Evolutionary conservation across 2,113 vertebrate genomes (phyloP).

Genomic region (Labeo rohita): DNA sequence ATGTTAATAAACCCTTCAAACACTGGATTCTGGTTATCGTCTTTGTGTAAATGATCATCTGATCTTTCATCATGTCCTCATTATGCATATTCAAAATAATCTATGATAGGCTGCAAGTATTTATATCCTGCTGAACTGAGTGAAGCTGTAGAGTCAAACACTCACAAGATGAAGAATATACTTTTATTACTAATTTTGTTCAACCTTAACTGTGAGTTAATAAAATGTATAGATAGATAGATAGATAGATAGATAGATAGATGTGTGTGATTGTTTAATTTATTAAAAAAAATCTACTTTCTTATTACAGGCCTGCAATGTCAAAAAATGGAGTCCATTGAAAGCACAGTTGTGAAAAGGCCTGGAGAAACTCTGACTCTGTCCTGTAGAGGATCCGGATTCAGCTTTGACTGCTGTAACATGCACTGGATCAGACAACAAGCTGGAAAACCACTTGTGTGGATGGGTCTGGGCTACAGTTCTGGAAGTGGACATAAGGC

Average conservation of each 20-base stretch:
- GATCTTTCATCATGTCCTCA: not conserved
- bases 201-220: not conserved
- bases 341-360: slow-evolving; percentile 8
- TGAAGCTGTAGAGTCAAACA: not conserved
- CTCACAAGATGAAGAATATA: slow-evolving; percentile 14
- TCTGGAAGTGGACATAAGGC: not conserved
- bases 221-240: not conserved
- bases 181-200: not conserved
- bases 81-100: not conserved
- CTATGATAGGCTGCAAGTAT: not conserved
- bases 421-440: slow-evolving; percentile 59
- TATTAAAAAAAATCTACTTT: not conserved
- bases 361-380: slow-evolving; percentile 47
- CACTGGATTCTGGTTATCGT: not conserved
- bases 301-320: slow-evolving; percentile 5
- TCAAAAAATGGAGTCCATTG: slow-evolving; percentile 26
- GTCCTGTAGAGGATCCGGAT: slow-evolving; percentile 45
- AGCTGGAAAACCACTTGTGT: slow-evolving; percentile 60
- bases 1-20: not conserved
- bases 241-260: not conserved
- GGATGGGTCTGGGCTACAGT: slow-evolving; percentile 45
- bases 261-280: not conserved
- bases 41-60: not conserved
- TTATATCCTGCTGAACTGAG: not conserved
- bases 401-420: not conserved